Conservation (phyloP, 2,888 invertebrate genomes). For the Xestia c-nigrum region DNA sequence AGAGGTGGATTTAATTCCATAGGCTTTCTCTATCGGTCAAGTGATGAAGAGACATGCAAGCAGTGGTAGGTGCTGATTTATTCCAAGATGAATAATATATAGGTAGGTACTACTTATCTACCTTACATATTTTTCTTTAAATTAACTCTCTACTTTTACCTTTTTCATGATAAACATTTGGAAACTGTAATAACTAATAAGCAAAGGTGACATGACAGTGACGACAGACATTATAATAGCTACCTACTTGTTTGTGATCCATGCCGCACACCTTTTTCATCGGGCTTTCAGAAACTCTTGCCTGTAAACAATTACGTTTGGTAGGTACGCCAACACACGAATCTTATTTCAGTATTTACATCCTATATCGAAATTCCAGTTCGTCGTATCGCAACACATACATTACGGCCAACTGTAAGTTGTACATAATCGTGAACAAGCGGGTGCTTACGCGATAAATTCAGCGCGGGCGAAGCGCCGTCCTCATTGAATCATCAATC, state of each 20-base stretch:
- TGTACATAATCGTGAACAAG: conserved; percentile 61
- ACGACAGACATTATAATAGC: background rate
- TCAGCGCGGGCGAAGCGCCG: conserved; percentile 64
- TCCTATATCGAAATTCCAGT: conserved; percentile 44
- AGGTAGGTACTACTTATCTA: too few species aligned
- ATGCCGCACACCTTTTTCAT: background rate
- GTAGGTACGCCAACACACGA: background rate
- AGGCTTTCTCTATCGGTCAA: too few species aligned
- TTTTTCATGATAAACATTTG: background rate
- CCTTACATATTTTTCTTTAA: background rate
- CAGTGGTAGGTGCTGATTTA: background rate
- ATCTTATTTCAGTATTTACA: background rate
- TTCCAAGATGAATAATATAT: background rate
- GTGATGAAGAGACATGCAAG: too few species aligned
- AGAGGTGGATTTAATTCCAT: too few species aligned
- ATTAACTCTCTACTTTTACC: background rate
- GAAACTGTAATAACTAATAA: background rate
- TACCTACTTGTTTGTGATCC: background rate
- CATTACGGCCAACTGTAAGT: conserved; percentile 56
- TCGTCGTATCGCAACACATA: conserved; percentile 35
- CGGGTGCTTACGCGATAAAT: conserved; percentile 71
- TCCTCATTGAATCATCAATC: conserved; percentile 78
- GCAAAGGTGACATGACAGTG: background rate
- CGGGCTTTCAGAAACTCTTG: too few species aligned
- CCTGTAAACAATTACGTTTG: background rate